Evolutionary conservation across 2,888 invertebrate species (phyloP), one percentile per base, ranked within the genome.

Genomic region (Drosophila merina): DNA sequence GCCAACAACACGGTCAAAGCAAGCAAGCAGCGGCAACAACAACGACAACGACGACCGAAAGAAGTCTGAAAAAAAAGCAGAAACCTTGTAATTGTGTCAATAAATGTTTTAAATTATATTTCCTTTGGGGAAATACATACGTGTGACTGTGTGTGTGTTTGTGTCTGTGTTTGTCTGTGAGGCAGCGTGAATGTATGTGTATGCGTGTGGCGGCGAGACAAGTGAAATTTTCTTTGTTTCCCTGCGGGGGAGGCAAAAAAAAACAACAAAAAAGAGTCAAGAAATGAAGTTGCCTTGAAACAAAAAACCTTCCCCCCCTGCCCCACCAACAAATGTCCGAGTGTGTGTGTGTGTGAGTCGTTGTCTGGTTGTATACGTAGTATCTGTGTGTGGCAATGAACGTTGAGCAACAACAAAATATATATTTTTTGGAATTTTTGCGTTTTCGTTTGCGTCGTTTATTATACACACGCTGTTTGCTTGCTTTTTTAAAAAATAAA

Each of bases 201-300:
- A 36, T 47, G 51, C 31, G 62, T 52, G 63, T 74, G 67, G 57
- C 71, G 71, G 49, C 60, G 67, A 79, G 74, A 77, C 78, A 82
- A 87, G 80, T 82, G 77, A 85, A 87, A 86, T 80, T 85, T 77
- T 76, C 88, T 86, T 85, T 86, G 86, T 85, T 87, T 77, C 72
- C 56, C 58, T 52, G 57, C 66, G 76, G 69, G 68, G 63, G 79
- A 62, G 75, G 73, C 52, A 42, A 45, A 63, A 52, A 52, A 44
- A 49, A 52, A 52, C 42, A 54, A 40, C 20, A 40, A 40, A 52
- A 54, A 55, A 70, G 75, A 85, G 69, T 77, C 59, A 79, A 74
- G 59, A 76, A 82, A 69, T 75, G 71, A 72, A 79, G 76, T 87
- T 79, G 73, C 77, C 78, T 80, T 79, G 78, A 77, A 84, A 77